A percentile compares a stretch with the other conserved stretches of the same genome.
These are phyloP conservation scores for Plotosus lineatus DNA, from an alignment of 2,113 vertebrate genomes.

Conservation along the genomic window DNA sequence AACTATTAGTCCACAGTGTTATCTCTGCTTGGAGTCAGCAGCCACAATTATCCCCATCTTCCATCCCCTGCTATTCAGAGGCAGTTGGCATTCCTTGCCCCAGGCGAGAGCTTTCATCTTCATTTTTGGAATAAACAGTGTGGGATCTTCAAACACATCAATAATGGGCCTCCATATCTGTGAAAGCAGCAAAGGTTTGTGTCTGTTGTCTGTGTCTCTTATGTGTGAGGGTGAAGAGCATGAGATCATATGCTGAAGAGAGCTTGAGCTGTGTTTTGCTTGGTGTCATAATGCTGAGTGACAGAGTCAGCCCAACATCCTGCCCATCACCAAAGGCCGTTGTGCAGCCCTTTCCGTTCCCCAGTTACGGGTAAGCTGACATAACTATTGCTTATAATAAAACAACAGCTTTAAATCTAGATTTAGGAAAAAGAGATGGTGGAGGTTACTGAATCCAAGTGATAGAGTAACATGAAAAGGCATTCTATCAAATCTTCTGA, in stretches of 20 bases:
- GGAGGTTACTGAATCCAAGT: conserved; percentile 22
- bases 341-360: conserved; percentile 56
- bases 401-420: conserved; percentile 32
- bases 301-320: conserved; percentile 49
- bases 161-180: conserved; percentile 58
- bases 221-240: background rate
- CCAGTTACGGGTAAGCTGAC: conserved; percentile 1
- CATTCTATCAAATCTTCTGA: conserved; percentile 31
- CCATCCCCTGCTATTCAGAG: conserved; percentile 60
- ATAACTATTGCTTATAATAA: conserved; percentile 3
- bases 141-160: conserved; percentile 66
- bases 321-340: conserved; percentile 48
- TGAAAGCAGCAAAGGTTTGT: conserved; percentile 15
- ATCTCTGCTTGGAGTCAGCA: conserved; percentile 44
- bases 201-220: background rate
- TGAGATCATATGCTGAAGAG: conserved; percentile 15
- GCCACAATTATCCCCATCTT: conserved; percentile 65
- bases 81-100: conserved; percentile 67
- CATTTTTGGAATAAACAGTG: conserved; percentile 60
- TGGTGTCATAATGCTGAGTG: conserved; percentile 30
- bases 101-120: conserved; percentile 72
- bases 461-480: conserved; percentile 27
- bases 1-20: conserved; percentile 44
- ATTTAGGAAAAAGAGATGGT: conserved; percentile 52
- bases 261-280: background rate